Percentiles rank a stretch among this genome's conserved stretches.
These are phyloP conservation scores for Meteorus sp. DNA, from an alignment of 1,140 invertebrate genomes.

Conservation along the genomic window DNA sequence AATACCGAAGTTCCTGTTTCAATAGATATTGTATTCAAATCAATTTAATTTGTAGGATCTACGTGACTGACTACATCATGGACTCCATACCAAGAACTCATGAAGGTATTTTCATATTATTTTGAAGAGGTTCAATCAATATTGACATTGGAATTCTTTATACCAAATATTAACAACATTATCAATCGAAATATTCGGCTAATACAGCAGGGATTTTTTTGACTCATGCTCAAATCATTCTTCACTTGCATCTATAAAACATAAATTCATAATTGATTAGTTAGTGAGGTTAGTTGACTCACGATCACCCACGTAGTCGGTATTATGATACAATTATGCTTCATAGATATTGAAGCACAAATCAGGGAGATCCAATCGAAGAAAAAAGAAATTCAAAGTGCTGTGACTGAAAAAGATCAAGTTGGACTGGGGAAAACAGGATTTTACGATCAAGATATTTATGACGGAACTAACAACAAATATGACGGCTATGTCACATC, in stretches of 20 bases:
- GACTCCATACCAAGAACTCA: constrained; percentile 77
- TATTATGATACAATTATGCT: constrained; percentile 16
- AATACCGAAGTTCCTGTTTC: neutral
- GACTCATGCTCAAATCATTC: no score
- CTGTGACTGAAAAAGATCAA: constrained; percentile 67
- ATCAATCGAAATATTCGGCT: neutral
- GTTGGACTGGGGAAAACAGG: constrained; percentile 88
- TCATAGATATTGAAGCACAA: constrained; percentile 90
- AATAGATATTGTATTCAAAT: neutral
- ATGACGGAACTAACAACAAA: constrained; percentile 79
- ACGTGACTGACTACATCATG: constrained; percentile 56
- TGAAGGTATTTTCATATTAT: constrained; percentile 65
- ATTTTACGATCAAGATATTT: constrained; percentile 92
- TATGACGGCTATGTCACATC: constrained; percentile 95
- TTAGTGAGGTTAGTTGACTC: neutral
- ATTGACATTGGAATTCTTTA: no score
- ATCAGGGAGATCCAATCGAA: constrained; percentile 88
- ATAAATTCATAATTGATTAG: neutral
- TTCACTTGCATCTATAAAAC: no score
- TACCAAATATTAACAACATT: constrained; percentile 4
- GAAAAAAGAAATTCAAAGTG: constrained; percentile 74
- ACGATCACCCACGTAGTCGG: neutral
- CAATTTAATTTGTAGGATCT: neutral
- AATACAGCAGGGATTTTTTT: no score
- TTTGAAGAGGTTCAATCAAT: neutral